phyloP scores from a whole-genome alignment of 1,140 invertebrate species.

The Elysia chlorotica region DNA sequence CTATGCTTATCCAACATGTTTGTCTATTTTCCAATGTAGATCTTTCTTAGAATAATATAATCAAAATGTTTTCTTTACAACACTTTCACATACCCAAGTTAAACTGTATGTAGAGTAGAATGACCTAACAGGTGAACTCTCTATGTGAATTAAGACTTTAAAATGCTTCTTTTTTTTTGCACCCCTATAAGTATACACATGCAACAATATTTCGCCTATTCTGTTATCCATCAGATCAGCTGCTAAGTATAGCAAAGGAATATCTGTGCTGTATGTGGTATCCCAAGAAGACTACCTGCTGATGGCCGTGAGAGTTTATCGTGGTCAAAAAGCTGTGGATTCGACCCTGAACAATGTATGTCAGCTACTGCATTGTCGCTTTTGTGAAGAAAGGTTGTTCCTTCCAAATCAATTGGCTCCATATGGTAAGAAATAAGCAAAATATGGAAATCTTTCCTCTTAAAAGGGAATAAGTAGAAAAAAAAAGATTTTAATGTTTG shows the following conservation, averaged over 20 bases:
- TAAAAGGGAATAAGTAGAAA: no score
- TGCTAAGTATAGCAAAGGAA: slow-evolving; percentile 56
- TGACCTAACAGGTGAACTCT: background rate
- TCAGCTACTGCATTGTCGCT: slow-evolving; percentile 54
- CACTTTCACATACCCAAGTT: background rate
- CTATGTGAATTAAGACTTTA: background rate
- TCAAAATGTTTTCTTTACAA: background rate
- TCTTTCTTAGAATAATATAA: no score
- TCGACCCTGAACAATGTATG: slow-evolving; percentile 30
- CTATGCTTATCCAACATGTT: no score
- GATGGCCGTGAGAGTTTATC: slow-evolving; percentile 42
- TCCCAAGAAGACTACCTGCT: slow-evolving; percentile 52
- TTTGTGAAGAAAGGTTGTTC: slow-evolving; percentile 60
- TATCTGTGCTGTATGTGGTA: slow-evolving; percentile 48
- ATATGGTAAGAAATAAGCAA: slow-evolving; percentile 50
- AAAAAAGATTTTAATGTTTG: no score
- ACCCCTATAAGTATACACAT: background rate
- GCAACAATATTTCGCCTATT: no score
- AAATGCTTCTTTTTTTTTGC: background rate
- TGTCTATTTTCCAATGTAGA: no score
- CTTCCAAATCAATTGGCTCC: slow-evolving; percentile 44
- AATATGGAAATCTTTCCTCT: no score
- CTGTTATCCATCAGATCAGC: slow-evolving; percentile 45
- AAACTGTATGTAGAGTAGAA: background rate
- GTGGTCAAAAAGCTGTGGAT: slow-evolving; percentile 44